Base-by-base conservation (phyloP, 2,113 vertebrate genomes). In the Symphodus melops region DNA sequence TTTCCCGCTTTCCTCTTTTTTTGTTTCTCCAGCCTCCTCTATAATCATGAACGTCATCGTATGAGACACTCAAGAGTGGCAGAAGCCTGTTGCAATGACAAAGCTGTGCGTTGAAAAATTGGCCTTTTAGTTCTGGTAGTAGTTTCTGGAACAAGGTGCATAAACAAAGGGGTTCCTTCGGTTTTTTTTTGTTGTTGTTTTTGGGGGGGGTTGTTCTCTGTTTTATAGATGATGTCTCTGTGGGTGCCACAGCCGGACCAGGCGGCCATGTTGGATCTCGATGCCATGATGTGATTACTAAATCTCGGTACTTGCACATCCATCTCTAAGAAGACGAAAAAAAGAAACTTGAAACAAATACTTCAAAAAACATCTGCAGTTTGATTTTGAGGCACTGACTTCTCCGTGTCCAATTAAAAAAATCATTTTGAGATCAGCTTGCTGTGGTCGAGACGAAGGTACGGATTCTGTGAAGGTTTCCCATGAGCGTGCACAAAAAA, bases 241-340 rank as follows among this genome's bases (percentile, higher is more conserved):
- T 71, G 77, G 77, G 73, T 60, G 74, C 78, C 39, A 16, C 64
- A 74, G 72, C 44, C 63, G 59, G 69, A 88, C 53, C 68, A 49
- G 75, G 83, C 61, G 59, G 86, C 81, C 86, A 65, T 83, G 64
- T 86, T 83, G 67, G 72, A 83, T 71, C 49, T 81, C 12, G 17
- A 82, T 53, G 82, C 77, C 62, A 56, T 12, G 72, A 82, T 65
- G 60, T 67, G 72, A 74, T 73, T 33, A 77, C 41, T 58, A 89
- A 76, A 75, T 68, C 77, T 75, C 21, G 51, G 69, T 49, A 76
- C 81, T 85, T 83, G 85, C 77, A 88, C 86, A 91, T 73, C 75
- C 74, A 91, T 71, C 75, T 72, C 63, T 28, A 9, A 48, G 39
- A 68, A 72, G 46, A 51, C n/a, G 54, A 25, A 25, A 4, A 25